These are phyloP conservation scores for Eristalis arbustorum DNA, from an alignment of 2,888 invertebrate genomes.

Conservation along the genomic window DNA sequence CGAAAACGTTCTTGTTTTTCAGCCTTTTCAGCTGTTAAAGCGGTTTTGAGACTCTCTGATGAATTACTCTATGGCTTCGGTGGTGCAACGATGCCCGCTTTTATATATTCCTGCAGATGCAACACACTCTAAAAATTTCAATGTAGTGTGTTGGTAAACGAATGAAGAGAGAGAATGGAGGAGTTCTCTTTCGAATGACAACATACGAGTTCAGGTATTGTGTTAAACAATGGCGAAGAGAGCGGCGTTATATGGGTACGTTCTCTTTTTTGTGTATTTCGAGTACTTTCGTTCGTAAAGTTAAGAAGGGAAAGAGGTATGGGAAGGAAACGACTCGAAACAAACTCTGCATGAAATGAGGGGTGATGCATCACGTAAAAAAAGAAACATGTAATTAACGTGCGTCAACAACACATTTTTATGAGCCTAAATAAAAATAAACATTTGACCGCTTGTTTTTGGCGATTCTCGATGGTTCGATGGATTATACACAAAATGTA, in stretches of 20 bases:
- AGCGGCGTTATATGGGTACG: neutral
- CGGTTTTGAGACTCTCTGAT: neutral
- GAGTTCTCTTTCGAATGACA: neutral
- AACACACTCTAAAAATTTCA: neutral
- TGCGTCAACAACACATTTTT: neutral
- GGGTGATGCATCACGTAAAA: neutral
- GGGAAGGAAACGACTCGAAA: neutral
- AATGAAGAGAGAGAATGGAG: neutral
- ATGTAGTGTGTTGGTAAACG: neutral
- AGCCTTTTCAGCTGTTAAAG: neutral
- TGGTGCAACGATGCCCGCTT: neutral
- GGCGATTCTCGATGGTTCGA: neutral
- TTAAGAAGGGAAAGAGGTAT: neutral
- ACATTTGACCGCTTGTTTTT: neutral
- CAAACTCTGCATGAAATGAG: neutral
- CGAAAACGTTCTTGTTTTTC: neutral
- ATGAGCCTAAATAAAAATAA: neutral
- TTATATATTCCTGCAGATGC: slow-evolving; percentile 9
- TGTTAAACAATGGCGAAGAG: neutral
- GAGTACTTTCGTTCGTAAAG: neutral
- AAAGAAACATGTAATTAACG: neutral
- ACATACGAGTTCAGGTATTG: neutral
- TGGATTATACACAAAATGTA: slow-evolving; percentile 33
- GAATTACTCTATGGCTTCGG: slow-evolving; percentile 7
- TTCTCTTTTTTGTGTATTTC: neutral